Base-by-base conservation (phyloP, 2,888 invertebrate genomes). In the Eustalomyia histrio region DNA sequence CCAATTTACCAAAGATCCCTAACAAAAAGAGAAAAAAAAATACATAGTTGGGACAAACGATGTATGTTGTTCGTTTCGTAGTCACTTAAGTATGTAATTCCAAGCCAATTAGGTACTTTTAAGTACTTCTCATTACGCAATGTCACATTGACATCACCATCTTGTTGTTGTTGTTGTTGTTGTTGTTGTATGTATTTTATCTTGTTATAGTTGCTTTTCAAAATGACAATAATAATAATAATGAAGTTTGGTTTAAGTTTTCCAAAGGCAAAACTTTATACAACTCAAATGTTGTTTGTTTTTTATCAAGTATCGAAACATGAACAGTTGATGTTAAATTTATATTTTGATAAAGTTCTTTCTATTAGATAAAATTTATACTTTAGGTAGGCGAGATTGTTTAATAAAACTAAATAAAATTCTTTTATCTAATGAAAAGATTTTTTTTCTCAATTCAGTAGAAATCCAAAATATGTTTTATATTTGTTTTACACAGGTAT, bases 121-220 rank as follows among this genome's bases (percentile, higher is more conserved):
- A 67, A 67, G 55, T 57, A 67, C 67, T 55, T 21, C 67, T 67
- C 55, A 67, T 67, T 67, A 67, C 67, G 43, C 67, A 67, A 43
- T 67, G 67, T 57, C 67, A 57, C 55, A 39, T 39, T 39, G 52
- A 16, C 29, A 52, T 33, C 29, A 7, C 17, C 17, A 4, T 17
- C 24, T 47, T 21, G 5, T 47, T 61, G 47, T 9, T 52, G 50
- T 17, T 35, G 47, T 29, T 63, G n/a, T 29, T 47, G 16, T 16
- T 24, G 63, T 14, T 58, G 17, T 43, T 43, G 12, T 43, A n/a
- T 61, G 61, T n/a, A 3, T 6, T 29, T 17, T 35, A 17, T 17
- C 33, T 53, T 53, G n/a, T 61, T 9, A 16, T 35, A 29, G 47
- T 16, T 63, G 21, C 24, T 47, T n/a, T 21, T 47, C 29, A 50